Evolutionary conservation across 53 echinoderm and acorn worm species (phyloP).

Genomic region (Holothuria scabra): DNA sequence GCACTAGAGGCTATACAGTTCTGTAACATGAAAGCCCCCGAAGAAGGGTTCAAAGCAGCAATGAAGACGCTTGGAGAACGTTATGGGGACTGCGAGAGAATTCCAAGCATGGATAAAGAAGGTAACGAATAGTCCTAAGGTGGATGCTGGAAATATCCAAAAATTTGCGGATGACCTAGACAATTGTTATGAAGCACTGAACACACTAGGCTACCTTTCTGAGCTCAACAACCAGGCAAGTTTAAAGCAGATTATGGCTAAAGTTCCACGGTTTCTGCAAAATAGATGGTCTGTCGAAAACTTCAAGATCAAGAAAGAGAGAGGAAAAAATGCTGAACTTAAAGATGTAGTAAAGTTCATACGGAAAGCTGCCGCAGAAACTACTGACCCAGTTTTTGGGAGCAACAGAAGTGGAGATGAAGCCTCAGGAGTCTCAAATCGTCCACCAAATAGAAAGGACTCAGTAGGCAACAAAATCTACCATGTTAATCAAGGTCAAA

Average conservation of each 20-base stretch:
- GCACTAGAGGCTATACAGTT: slow-evolving; percentile 55
- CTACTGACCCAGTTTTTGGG: slow-evolving; percentile 45
- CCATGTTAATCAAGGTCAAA: not conserved
- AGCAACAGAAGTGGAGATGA: not conserved
- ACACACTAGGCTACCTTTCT: slow-evolving; percentile 30
- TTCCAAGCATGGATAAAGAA: slow-evolving; percentile 55
- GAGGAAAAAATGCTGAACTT: slow-evolving; percentile 20
- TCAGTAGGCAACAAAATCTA: too few relatives aligned
- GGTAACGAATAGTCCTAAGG: slow-evolving; percentile 5
- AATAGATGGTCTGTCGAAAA: slow-evolving; percentile 50
- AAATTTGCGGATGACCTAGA: slow-evolving; percentile 32
- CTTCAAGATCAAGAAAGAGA: slow-evolving; percentile 13
- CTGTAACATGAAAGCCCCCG: slow-evolving; percentile 50
- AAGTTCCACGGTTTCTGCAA: slow-evolving; percentile 52
- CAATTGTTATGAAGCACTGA: slow-evolving; percentile 11
- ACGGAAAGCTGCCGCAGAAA: slow-evolving; percentile 40
- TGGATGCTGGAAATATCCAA: not conserved
- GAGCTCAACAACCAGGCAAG: slow-evolving; percentile 55
- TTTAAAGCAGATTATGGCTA: slow-evolving; percentile 41
- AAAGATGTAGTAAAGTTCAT: slow-evolving; percentile 49
- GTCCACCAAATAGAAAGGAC: not conserved
- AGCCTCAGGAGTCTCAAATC: not conserved
- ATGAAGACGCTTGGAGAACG: not conserved
- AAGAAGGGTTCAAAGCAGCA: slow-evolving; percentile 41
- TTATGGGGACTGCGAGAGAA: slow-evolving; percentile 43